These are phyloP conservation scores for Enteromius unitaeniatus DNA, from an alignment of 2,797 vertebrate species.

Conservation along the genomic window DNA sequence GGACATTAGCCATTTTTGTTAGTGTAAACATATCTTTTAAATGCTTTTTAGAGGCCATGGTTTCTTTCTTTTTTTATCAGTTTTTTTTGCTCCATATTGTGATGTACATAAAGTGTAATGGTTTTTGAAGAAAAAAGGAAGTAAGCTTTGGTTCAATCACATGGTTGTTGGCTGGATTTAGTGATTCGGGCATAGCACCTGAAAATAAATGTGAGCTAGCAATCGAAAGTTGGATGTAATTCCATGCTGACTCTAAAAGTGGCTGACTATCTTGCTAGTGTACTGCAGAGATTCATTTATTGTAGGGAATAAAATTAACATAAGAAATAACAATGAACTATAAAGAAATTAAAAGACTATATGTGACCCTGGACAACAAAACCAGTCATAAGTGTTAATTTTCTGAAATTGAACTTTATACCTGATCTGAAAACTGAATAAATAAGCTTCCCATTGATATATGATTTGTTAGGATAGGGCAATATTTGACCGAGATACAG, in stretches of 20 bases:
- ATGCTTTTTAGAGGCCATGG: not conserved
- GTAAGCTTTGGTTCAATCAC: not conserved
- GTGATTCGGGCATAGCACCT: not conserved
- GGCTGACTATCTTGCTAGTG: not conserved
- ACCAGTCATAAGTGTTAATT: too few species aligned
- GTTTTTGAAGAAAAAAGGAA: not conserved
- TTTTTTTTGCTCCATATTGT: not conserved
- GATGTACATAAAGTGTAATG: not conserved
- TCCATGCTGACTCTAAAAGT: not conserved
- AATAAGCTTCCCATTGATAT: too few species aligned
- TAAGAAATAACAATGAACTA: not conserved
- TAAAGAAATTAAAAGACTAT: not conserved
- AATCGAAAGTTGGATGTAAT: not conserved
- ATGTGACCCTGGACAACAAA: too few species aligned
- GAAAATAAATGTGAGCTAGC: not conserved
- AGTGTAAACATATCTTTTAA: not conserved
- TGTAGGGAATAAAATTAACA: not conserved
- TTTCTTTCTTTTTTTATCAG: not conserved
- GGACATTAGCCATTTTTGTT: not conserved
- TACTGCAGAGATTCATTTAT: not conserved
- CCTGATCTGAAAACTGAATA: too few species aligned
- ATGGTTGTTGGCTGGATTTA: not conserved
- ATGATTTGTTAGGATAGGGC: too few species aligned
- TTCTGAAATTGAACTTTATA: too few species aligned
- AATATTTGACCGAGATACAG: too few species aligned